Percentiles rank a stretch among this genome's conserved stretches.
Conservation (phyloP, 2,113 vertebrate genomes). For the Stigmatopora nigra region DNA sequence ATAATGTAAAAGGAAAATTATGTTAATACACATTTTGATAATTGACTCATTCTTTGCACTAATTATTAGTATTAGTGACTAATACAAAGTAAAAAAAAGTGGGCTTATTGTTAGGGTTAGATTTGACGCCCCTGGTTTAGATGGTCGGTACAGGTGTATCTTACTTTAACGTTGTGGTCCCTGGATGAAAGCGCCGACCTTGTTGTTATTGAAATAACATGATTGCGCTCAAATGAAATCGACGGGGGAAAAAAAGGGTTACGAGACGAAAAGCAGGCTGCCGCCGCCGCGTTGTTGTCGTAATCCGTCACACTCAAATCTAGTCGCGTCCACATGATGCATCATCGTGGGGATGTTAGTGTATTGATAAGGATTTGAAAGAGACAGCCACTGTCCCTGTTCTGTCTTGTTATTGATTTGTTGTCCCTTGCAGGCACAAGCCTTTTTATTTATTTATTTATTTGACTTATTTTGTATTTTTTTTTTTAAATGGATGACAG, state of each 20-base stretch:
- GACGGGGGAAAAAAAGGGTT: background rate
- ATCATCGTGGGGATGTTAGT: slow-evolving; percentile 7
- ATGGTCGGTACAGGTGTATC: background rate
- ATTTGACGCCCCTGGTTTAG: too few relatives aligned
- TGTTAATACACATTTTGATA: too few relatives aligned
- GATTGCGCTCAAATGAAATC: background rate
- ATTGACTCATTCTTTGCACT: too few relatives aligned
- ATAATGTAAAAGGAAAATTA: too few relatives aligned
- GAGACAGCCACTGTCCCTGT: background rate
- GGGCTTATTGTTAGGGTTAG: too few relatives aligned
- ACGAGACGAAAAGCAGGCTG: background rate
- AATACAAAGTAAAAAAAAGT: too few relatives aligned
- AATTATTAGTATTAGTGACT: too few relatives aligned
- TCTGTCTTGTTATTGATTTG: slow-evolving; percentile 31
- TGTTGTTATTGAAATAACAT: background rate
- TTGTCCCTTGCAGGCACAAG: slow-evolving; percentile 13
- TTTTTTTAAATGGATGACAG: slow-evolving; percentile 16
- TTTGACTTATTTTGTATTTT: too few relatives aligned
- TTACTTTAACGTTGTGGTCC: background rate
- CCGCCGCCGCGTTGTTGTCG: background rate
- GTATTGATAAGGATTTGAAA: slow-evolving; percentile 21
- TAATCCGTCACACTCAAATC: background rate
- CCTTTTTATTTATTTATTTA: background rate
- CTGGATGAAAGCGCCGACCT: background rate
- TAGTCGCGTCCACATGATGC: slow-evolving; percentile 4